Conservation (phyloP, 2,888 invertebrate genomes). For the Leptarthrus brevirostris region DNA sequence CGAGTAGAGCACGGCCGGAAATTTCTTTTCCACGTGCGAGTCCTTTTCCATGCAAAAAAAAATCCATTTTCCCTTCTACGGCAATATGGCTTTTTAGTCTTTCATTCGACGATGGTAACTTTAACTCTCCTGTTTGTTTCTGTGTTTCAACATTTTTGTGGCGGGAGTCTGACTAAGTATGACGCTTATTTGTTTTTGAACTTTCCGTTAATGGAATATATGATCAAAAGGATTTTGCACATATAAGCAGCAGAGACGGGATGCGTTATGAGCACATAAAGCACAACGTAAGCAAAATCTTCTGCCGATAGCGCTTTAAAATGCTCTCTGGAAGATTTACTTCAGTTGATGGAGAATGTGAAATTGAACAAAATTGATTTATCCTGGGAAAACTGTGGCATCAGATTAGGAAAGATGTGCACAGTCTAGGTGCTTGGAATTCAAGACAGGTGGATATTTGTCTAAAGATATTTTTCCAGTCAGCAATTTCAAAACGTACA, state of each 20-base stretch:
- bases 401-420: too few relatives aligned
- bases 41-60: too few relatives aligned
- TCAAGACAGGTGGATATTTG: background rate
- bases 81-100: background rate
- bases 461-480: background rate
- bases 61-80: background rate
- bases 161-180: background rate
- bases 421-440: too few relatives aligned
- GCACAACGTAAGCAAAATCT: background rate
- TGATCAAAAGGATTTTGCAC: background rate
- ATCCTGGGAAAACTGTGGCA: background rate
- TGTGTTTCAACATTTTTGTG: background rate
- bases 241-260: background rate
- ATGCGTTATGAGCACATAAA: background rate
- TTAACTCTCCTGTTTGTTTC: background rate
- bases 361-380: conserved; percentile 12
- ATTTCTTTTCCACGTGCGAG: background rate
- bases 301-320: background rate
- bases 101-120: background rate
- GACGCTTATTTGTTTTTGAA: background rate
- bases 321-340: background rate
- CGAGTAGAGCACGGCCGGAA: background rate
- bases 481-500: background rate
- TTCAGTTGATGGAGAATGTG: background rate
- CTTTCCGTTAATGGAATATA: conserved; percentile 2